Evolutionary conservation across 2,113 vertebrate species (phyloP).

Genomic region (Ailurus styani): DNA sequence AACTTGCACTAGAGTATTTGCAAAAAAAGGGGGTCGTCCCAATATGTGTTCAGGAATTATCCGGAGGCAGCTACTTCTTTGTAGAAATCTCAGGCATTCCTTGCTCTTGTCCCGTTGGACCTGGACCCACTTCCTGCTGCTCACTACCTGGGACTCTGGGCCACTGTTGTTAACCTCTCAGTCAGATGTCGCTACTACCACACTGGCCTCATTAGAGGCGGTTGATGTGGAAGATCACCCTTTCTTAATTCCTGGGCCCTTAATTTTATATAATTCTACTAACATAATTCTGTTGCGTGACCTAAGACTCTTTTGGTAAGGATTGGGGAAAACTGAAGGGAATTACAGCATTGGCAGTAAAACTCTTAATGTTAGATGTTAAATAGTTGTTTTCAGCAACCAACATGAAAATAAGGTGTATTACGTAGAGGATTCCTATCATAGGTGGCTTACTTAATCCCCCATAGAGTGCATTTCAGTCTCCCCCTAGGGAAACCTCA

Average conservation of each 20-base stretch:
- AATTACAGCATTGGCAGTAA: neutral
- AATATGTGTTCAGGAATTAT: neutral
- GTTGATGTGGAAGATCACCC: neutral
- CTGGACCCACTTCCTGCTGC: neutral
- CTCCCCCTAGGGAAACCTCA: neutral
- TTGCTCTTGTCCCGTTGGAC: neutral
- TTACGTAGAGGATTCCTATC: neutral
- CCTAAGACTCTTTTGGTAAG: neutral
- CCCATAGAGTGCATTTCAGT: neutral
- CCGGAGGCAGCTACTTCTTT: neutral
- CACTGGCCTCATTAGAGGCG: accelerated
- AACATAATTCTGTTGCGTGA: too few relatives aligned
- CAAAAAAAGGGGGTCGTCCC: neutral
- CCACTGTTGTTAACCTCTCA: neutral
- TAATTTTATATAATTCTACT: neutral
- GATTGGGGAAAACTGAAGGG: neutral
- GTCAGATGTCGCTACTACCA: accelerated
- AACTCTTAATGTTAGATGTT: neutral
- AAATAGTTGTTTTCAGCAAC: neutral
- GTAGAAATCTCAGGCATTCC: neutral
- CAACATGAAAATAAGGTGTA: neutral
- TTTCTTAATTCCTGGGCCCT: neutral
- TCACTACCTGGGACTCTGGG: neutral
- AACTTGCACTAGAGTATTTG: neutral
- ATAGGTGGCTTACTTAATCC: too few relatives aligned